phyloP scores from a whole-genome alignment of 2,797 vertebrate genomes.

The Macroramphosus scolopax region DNA sequence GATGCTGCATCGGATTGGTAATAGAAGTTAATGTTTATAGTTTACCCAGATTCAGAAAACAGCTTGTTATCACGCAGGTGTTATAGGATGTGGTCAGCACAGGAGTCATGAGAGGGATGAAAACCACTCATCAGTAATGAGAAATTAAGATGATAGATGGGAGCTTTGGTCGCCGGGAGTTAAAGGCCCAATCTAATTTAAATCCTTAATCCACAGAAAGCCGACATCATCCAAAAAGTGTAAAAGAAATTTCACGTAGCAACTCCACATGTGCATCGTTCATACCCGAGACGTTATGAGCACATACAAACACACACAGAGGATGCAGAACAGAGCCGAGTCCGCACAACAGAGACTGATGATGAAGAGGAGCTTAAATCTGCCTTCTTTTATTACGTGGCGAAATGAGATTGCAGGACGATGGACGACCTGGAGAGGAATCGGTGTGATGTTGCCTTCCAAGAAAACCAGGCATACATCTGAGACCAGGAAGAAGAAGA shows the following conservation, averaged over 20 bases:
- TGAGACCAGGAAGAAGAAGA: no score
- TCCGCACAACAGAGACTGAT: no score
- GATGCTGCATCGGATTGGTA: conserved; percentile 40
- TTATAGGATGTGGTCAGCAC: conserved; percentile 8
- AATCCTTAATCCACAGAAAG: conserved; percentile 9
- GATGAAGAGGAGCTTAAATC: no score
- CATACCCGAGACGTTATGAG: no score
- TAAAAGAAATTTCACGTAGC: background rate
- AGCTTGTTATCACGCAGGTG: conserved; percentile 23
- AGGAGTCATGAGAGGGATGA: background rate
- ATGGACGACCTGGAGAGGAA: no score
- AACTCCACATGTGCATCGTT: no score
- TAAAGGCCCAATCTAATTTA: background rate
- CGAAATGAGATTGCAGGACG: no score
- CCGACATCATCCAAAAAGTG: background rate
- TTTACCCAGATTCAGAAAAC: conserved; percentile 12
- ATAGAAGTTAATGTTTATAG: conserved; percentile 35
- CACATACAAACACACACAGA: no score
- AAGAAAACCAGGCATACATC: background rate
- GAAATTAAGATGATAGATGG: conserved; percentile 12
- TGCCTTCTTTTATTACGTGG: no score
- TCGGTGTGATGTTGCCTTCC: no score
- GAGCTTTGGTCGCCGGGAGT: conserved; percentile 1
- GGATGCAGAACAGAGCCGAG: no score
- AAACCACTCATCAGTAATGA: conserved; percentile 4